phyloP scores from a whole-genome alignment of 2,113 vertebrate species.

The Australoheros scitulus region DNA sequence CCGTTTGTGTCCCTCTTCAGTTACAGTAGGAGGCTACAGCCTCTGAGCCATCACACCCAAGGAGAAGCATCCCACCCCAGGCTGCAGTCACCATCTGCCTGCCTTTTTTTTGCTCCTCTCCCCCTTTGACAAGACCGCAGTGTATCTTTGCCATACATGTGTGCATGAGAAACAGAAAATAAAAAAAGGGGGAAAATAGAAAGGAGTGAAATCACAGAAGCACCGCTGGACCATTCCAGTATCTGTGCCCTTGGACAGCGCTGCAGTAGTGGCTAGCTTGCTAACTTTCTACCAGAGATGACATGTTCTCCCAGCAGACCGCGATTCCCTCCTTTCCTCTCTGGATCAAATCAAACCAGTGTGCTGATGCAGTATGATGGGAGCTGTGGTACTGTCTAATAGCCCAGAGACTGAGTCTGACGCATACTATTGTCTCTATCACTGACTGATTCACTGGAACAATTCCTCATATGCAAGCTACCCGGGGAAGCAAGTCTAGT shows the following conservation, averaged over 20 bases:
- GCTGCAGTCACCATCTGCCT: slow-evolving; percentile 55
- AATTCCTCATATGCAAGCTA: slow-evolving; percentile 35
- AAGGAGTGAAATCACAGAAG: slow-evolving; percentile 30
- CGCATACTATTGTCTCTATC: slow-evolving; percentile 55
- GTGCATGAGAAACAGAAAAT: neutral
- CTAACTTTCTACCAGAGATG: slow-evolving; percentile 49
- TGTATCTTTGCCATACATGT: neutral
- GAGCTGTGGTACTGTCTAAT: slow-evolving; percentile 54
- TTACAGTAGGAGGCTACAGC: slow-evolving; percentile 37
- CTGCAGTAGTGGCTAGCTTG: slow-evolving; percentile 18
- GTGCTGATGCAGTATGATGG: slow-evolving; percentile 59
- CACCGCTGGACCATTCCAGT: slow-evolving; percentile 12
- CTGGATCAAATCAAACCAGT: slow-evolving; percentile 62
- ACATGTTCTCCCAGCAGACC: slow-evolving; percentile 59
- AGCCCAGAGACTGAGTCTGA: slow-evolving; percentile 54
- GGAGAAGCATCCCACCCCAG: slow-evolving; percentile 52
- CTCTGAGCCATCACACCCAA: slow-evolving; percentile 51
- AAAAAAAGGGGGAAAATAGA: neutral
- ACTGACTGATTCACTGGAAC: slow-evolving; percentile 44
- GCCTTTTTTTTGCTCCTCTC: slow-evolving; percentile 1
- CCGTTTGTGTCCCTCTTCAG: slow-evolving; percentile 42
- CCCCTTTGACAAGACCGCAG: slow-evolving; percentile 46
- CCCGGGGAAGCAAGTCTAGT: slow-evolving; percentile 5
- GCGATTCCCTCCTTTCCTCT: slow-evolving; percentile 12
- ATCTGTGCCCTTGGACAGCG: slow-evolving; percentile 20